Evolutionary conservation across 2,797 vertebrate species (phyloP).

Genomic region (Acipenser oxyrinchus): DNA sequence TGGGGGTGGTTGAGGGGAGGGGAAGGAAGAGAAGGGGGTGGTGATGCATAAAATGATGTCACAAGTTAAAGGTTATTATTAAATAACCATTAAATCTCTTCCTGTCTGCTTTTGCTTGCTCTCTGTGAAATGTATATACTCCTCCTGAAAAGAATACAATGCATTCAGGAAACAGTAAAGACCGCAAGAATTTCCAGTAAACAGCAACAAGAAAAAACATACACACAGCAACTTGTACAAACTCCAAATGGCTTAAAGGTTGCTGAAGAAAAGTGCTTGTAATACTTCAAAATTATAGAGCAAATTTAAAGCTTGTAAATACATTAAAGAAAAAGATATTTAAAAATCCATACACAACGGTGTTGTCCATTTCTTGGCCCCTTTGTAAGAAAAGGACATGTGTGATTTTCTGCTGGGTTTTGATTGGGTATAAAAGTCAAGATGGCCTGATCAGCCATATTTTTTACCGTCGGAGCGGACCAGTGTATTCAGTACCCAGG

Average conservation of each 20-base stretch:
- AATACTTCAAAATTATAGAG: slow-evolving; percentile 81
- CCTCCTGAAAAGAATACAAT: slow-evolving; percentile 40
- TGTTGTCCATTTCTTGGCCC: slow-evolving; percentile 15
- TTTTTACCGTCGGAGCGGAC: too few species aligned
- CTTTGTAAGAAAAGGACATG: too few species aligned
- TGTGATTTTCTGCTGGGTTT: too few species aligned
- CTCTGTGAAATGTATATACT: slow-evolving; percentile 45
- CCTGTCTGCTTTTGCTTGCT: slow-evolving; percentile 48
- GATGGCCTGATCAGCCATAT: too few species aligned
- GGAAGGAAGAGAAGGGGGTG: slow-evolving; percentile 24
- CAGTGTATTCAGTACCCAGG: too few species aligned
- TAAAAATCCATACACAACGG: slow-evolving; percentile 25
- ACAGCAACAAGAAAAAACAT: slow-evolving; percentile 29
- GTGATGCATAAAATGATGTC: slow-evolving; percentile 49
- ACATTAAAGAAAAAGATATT: slow-evolving; percentile 79
- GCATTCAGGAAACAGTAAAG: slow-evolving; percentile 41
- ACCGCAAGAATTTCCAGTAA: slow-evolving; percentile 35
- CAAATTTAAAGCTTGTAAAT: slow-evolving; percentile 96
- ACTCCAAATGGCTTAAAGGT: slow-evolving; percentile 53
- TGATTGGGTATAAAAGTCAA: too few species aligned
- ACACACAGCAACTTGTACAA: slow-evolving; percentile 27
- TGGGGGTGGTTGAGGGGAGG: slow-evolving; percentile 34
- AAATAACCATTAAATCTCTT: slow-evolving; percentile 38
- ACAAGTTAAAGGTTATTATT: slow-evolving; percentile 45
- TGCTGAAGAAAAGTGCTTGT: slow-evolving; percentile 70